Evolutionary conservation across 2,888 invertebrate genomes (phyloP).

Genomic region (Agrypnus murinus): DNA sequence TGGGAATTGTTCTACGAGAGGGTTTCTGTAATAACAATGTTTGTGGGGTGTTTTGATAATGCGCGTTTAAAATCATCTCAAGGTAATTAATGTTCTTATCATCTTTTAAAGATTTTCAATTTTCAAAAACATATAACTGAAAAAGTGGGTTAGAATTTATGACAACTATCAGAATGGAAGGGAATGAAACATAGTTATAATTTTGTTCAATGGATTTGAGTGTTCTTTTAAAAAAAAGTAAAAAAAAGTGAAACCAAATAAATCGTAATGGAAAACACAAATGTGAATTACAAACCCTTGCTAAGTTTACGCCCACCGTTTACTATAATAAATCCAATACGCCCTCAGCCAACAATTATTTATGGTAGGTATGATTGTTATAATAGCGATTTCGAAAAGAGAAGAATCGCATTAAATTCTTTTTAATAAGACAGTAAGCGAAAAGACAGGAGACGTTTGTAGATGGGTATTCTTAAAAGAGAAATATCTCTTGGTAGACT

Average conservation of each 20-base stretch:
- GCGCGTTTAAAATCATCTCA: slow-evolving; percentile 1
- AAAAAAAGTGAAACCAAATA: slow-evolving; percentile 7
- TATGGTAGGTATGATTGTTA: neutral
- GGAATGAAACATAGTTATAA: too few relatives aligned
- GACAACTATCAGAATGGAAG: too few relatives aligned
- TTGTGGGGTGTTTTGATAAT: slow-evolving; percentile 13
- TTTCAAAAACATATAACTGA: too few relatives aligned
- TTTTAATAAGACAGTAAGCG: too few relatives aligned
- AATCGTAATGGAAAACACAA: slow-evolving; percentile 17
- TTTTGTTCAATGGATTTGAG: too few relatives aligned
- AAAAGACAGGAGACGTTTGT: too few relatives aligned
- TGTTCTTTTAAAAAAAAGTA: neutral
- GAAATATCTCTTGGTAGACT: too few relatives aligned
- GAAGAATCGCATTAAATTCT: too few relatives aligned
- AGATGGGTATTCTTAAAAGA: too few relatives aligned
- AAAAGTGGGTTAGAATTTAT: too few relatives aligned
- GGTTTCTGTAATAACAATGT: slow-evolving; percentile 16
- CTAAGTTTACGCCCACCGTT: slow-evolving; percentile 15
- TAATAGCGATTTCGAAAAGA: too few relatives aligned
- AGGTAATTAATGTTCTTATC: neutral
- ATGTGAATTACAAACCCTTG: slow-evolving; percentile 17
- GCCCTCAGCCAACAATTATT: slow-evolving; percentile 10
- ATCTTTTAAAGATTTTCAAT: too few relatives aligned
- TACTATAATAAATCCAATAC: slow-evolving; percentile 1
- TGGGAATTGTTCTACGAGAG: slow-evolving; percentile 25